Conservation (phyloP, 2,113 vertebrate genomes). For the Ardeotis arabs region DNA sequence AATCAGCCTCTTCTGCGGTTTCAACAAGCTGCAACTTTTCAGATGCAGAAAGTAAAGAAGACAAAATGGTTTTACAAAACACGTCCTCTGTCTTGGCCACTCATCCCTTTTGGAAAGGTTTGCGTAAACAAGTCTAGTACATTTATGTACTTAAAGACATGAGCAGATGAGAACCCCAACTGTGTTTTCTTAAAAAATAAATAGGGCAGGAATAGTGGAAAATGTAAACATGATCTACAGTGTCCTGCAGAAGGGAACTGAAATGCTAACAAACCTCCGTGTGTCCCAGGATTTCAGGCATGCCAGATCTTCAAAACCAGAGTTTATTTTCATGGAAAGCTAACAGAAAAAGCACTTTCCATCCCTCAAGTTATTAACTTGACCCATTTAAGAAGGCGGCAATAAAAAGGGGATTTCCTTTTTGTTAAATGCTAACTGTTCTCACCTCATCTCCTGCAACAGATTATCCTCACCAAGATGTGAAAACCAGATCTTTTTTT, state of each 20-base stretch:
- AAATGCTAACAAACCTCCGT: constrained; percentile 44
- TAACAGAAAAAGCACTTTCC: not conserved
- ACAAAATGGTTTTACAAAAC: not conserved
- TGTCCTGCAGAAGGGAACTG: not conserved
- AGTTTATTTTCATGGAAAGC: not conserved
- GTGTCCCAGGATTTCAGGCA: constrained; percentile 14
- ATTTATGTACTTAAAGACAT: constrained; percentile 11
- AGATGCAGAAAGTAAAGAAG: not conserved
- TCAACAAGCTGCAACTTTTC: not conserved
- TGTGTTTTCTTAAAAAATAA: constrained; percentile 44
- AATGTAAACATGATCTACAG: constrained; percentile 7
- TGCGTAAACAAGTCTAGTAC: not conserved
- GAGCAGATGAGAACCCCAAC: constrained; percentile 19
- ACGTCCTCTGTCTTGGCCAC: not conserved
- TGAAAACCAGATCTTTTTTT: not conserved
- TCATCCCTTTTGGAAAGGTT: not conserved
- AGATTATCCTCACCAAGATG: not conserved
- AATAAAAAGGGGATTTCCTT: constrained; percentile 37
- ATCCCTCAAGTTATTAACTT: not conserved
- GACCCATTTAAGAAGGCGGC: not conserved
- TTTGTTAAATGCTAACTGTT: not conserved
- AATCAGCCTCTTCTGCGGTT: not conserved
- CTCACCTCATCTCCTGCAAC: constrained; percentile 6
- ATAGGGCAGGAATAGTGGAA: not conserved
- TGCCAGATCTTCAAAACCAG: not conserved